Conservation (phyloP, 2,797 vertebrate genomes). For the Cossypha heuglini region DNA sequence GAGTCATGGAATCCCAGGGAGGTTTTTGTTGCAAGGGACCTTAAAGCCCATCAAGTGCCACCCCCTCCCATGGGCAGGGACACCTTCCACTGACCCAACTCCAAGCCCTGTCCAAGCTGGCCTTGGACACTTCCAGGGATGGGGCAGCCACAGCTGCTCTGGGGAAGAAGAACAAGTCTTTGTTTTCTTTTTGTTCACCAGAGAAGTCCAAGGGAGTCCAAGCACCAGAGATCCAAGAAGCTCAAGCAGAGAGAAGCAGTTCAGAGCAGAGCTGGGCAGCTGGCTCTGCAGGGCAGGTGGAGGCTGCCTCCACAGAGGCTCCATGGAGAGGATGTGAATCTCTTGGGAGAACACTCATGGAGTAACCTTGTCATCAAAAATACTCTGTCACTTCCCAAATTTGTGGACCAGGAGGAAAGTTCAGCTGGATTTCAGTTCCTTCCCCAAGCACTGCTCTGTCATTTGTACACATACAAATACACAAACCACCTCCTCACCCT, state of each 20-base stretch:
- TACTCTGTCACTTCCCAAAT: not conserved
- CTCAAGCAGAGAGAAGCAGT: not conserved
- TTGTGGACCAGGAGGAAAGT: not conserved
- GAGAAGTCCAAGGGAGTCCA: not conserved
- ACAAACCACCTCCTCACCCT: not conserved
- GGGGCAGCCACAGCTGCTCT: not conserved
- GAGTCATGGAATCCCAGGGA: not conserved
- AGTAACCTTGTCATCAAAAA: not conserved
- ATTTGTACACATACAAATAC: not conserved
- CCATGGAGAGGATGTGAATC: not conserved
- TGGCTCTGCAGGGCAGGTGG: not conserved
- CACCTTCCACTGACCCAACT: not conserved
- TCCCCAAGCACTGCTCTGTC: not conserved
- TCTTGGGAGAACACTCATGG: fast-evolving
- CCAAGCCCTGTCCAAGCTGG: fast-evolving
- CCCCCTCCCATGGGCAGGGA: not conserved
- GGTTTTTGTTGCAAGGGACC: not conserved
- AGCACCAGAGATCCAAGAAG: not conserved
- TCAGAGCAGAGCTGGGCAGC: fast-evolving
- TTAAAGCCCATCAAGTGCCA: not conserved
- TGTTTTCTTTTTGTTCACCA: not conserved
- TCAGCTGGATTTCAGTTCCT: not conserved
- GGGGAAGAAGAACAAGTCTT: not conserved
- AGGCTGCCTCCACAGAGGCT: not conserved
- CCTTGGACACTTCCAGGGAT: not conserved